Base-by-base conservation (phyloP, 2,113 vertebrate genomes). In the Malurus alboscapulatus region DNA sequence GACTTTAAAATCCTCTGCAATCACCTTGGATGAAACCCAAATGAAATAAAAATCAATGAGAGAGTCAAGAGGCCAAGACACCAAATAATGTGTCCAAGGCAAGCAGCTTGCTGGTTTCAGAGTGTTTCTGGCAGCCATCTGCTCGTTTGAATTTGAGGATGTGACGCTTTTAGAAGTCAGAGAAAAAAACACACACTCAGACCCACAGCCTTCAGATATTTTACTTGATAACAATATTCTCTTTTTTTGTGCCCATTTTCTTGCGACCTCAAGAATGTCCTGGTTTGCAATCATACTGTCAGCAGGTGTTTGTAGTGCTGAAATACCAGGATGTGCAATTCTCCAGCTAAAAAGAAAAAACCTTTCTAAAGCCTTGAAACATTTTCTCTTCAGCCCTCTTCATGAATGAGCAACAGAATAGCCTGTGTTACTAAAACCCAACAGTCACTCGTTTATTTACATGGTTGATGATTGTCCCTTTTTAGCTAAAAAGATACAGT, bases 101-200 rank as follows among this genome's bases (percentile, higher is more conserved):
- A 42, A 93, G 73, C 68, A 95, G 71, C 91, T 95, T 92, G 36
- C 32, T 94, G 53, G 45, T 80, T 84, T 90, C 73, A 68, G 45
- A 55, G 30, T 12, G 20, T 42, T 63, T 94, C 88, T 91, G 90
- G 34, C 38, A 93, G 47, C 94, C 91, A 76, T 93, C 92, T 90
- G 59, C 78, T 92, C 69, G 14, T 73, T 91, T 92, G 79, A 79
- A 65, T 86, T 79, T 87, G 34, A 87, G 93, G 88, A 84, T 73
- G 77, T 34, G 73, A 68, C 0, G 17, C 59, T 92, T 95, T 75
- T 90, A 80, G 84, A 93, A 93, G 65, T 79, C 87, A 93, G 90
- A 67, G 63, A 67, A 78, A 80, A 75, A 51, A 50, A 12, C n/a
- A 61, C 47, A 66, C 7, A 3, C 24, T 84, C 12, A 1, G 47